Base-by-base conservation (phyloP, 2,888 invertebrate genomes). In the Cheilosia impressa region DNA sequence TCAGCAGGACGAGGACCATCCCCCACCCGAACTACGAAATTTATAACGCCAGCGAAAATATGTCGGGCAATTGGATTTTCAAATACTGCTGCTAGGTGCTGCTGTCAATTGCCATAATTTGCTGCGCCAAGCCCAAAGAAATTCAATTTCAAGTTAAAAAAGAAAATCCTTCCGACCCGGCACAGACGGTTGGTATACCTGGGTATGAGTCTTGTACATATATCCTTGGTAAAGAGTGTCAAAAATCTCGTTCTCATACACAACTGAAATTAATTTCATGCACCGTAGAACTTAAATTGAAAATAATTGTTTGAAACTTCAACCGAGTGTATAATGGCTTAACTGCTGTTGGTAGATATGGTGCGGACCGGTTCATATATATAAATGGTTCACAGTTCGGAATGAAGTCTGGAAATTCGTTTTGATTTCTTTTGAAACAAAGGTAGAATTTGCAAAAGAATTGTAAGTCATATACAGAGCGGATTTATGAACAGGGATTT, bases 241-340 rank as follows among this genome's bases (percentile, higher is more conserved):
- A 76, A 81, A 85, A 85, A 81, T 81, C 79, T 57, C 72, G 76
- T 55, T 78, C 72, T 68, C 78, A 83, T 66, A 87, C 85, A 87
- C 87, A 88, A 88, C 88, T 84, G 88, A 88, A 89, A 89, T 89
- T 89, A 89, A 89, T 89, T 89, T 89, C 89, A 89, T 88, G 89
- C 88, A 88, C 89, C 87, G 85, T 72, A 88, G 85, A 84, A 87
- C 89, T 87, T 88, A 89, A 89, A 89, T 89, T 88, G 89, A 87
- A 89, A 89, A 89, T 88, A 89, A 89, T 89, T 89, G 88, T 87
- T 88, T 87, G 87, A 84, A 83, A 82, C 87, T 81, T 81, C 80
- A 81, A 62, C 81, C 52, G 50, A 85, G 85, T 81, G 85, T 76
- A 81, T 85, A 81, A 81, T 81, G 85, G 81, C 62, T 85, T 84